Base-by-base conservation (phyloP, 2,113 vertebrate species). In the Pluvianellus socialis region DNA sequence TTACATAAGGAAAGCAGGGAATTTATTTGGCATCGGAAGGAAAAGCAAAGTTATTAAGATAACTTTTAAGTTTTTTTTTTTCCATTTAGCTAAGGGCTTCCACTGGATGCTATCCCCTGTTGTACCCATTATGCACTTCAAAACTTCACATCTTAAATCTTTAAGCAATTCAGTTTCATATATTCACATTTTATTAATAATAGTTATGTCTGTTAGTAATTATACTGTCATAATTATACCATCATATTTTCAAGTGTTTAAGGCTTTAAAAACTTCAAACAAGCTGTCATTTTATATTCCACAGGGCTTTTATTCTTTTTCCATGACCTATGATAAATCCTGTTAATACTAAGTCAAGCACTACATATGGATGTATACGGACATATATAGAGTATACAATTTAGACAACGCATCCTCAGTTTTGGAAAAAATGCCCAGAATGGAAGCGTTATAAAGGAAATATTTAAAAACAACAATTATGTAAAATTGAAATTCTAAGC, bases 201-300 rank as follows among this genome's bases (percentile, higher is more conserved):
- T 35, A 70, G 33, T 76, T 71, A 72, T 8, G 16, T 79, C 52
- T 82, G 14, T 61, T 94, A 94, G 71, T 77, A 94, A 96, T 88
- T 90, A 82, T 50, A 62, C 26, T 92, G 79, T 79, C 75, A 92
- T 92, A 92, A 97, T 95, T 96, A 90, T 86, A 92, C n/a, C 68
- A 94, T 77, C 85, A 76, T 88, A 94, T 94, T 97, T 96, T 92
- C 63, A 76, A 79, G 66, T 58, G 70, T 95, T 96, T 93, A 79
- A 89, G 81, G 75, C 61, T 96, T 77, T 76, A 94, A 96, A 94
- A 89, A 90, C 63, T 73, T 71, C 79, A 83, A 55, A 59, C 68
- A 93, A 96, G 83, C 86, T 97, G 92, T 89, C 85, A 88, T 75
- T 97, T 96, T 40, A 59, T 67, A 94, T 88, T 86, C 56, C 73